Evolutionary conservation across 1,140 invertebrate species (phyloP), one percentile per base, ranked within the genome.

Genomic region (Bursaphelenchus mucronatus): DNA sequence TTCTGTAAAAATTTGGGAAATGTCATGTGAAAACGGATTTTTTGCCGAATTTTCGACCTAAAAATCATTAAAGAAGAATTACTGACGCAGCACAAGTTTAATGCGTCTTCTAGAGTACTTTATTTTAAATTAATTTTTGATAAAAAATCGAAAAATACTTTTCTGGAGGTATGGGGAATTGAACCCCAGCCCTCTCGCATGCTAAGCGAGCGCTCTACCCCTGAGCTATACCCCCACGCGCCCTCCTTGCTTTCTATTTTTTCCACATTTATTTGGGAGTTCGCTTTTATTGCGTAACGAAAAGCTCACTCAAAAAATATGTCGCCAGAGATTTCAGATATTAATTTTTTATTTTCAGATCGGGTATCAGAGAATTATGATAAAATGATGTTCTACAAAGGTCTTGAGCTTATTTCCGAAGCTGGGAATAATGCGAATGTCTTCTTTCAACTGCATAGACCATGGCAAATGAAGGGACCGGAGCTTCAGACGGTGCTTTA

Each of bases 371-470:
- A 83, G 15, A 85, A 88, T 82, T 97, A 91, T 81, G 82, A 86
- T 56, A 84, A 88, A 46, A 88, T 88, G 76, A 87, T 91, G 74
- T 89, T 94, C 80, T 90, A 94, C 83, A 88, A 88, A 82, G 91
- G 86, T 0, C 86, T 91, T 0, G 90, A 94, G 76, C 82, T 82
- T 0, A 86, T 90, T 0, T 89, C 95, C 82, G 81, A 83, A 30
- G 84, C 86, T 4, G 82, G 95, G 8, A 87, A 89, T 76, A 82
- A 85, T 40, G 87, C 89, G 0, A 97, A 98, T 85, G 83, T 87
- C 64, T 90, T 95, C 85, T 87, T 97, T 67, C 87, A 94, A 71
- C 82, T 87, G 7, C 85, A 88, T 62, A 87, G 89, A 81, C 93
- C 94, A 0, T 97, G 94, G 94, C 85, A 88, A 68, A 84, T 97